Evolutionary conservation across 2,113 vertebrate species (phyloP), one percentile per base, ranked within the genome.

Genomic region (Pygoscelis antarcticus): DNA sequence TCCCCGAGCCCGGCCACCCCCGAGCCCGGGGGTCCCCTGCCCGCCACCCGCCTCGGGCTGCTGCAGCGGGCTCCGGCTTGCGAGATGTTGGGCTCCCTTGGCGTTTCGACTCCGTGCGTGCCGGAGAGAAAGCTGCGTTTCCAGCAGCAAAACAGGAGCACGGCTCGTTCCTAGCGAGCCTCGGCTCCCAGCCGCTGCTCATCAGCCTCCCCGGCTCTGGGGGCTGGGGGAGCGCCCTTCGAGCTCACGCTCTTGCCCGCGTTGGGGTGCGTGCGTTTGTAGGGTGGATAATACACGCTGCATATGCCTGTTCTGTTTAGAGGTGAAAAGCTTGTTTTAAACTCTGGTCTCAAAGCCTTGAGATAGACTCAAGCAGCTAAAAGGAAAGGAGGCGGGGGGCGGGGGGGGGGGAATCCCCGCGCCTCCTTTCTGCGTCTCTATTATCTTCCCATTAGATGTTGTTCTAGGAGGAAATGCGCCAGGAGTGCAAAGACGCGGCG

Each of bases 401-500:
- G 12, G 9, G 44, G 13, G 10, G n/a, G 38, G 21, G 27, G 58
- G 27, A 27, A n/a, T 38, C 87, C 80, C 89, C 87, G 64, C 72
- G 69, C 54, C 66, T 75, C 71, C 46, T 87, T 89, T 95, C 52
- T 74, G 83, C 66, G 34, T 92, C 90, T 94, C 78, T 61, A 93
- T 94, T 92, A 84, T 87, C 91, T 94, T 86, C 78, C 90, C 71
- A 81, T 90, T 88, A 79, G 79, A 83, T 93, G 62, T 90, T 94
- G 47, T 96, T 82, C 77, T 91, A 89, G 91, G 60, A 93, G 93
- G 95, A 95, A 80, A 94, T 47, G 93, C 96, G 81, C 61, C 94
- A 87, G 71, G 96, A 95, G 96, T 55, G 95, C 91, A 91, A 87
- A 97, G 91, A 57, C 76, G 83, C 75, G 95, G 88, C 71, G 71